phyloP scores from a whole-genome alignment of 2,113 vertebrate species.

The Hippocampus abdominalis region DNA sequence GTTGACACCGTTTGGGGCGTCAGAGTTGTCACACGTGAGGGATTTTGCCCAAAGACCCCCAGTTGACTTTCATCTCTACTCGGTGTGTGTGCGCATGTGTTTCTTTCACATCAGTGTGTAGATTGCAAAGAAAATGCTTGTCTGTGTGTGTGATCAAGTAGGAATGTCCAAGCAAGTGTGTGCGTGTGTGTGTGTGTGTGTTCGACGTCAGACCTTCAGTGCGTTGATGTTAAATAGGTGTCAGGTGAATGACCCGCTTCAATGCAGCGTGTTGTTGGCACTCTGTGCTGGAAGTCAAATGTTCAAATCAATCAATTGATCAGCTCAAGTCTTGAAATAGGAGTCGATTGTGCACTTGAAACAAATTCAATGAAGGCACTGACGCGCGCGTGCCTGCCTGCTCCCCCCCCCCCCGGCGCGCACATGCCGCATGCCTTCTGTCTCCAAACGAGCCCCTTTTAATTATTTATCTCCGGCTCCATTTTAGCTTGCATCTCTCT shows the following conservation, averaged over 20 bases:
- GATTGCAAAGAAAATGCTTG: too few relatives aligned
- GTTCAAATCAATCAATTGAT: not conserved
- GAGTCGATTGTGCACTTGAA: not conserved
- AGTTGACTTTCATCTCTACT: too few relatives aligned
- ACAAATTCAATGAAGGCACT: not conserved
- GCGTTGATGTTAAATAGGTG: not conserved
- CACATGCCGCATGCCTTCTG: slow-evolving; percentile 9
- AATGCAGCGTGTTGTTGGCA: not conserved
- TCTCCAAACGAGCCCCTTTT: slow-evolving; percentile 41
- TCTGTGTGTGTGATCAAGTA: too few relatives aligned
- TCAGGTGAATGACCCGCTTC: not conserved
- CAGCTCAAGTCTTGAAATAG: not conserved
- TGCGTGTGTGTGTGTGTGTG: not conserved
- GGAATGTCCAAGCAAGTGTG: too few relatives aligned
- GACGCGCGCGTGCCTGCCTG: not conserved
- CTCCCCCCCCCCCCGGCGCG: not conserved
- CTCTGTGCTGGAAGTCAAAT: not conserved
- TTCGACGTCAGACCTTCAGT: not conserved
- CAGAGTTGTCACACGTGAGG: too few relatives aligned
- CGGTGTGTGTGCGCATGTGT: too few relatives aligned
- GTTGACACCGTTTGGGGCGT: too few relatives aligned
- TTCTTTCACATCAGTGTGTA: too few relatives aligned
- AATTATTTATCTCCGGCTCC: slow-evolving; percentile 52
- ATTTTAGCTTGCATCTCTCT: slow-evolving; percentile 6
- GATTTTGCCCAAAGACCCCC: too few relatives aligned